Evolutionary conservation across 2,113 vertebrate genomes (phyloP).

Genomic region (Cryptotis parvus): DNA sequence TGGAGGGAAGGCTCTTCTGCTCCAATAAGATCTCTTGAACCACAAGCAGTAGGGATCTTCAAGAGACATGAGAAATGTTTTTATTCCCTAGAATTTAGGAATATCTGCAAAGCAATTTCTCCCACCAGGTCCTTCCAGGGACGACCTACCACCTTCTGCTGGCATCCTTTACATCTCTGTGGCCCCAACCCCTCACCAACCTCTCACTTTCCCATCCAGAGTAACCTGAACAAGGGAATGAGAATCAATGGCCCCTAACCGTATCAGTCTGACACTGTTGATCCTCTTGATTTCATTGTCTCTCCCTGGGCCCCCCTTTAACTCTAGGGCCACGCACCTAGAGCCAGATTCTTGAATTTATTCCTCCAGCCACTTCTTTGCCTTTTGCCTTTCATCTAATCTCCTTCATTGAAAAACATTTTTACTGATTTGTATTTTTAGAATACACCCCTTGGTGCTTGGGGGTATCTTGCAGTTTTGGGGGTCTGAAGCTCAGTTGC

Average conservation of each 20-base stretch:
- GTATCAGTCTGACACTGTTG: too few relatives aligned
- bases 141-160: too few relatives aligned
- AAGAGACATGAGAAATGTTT: neutral
- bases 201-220: neutral
- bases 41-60: neutral
- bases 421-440: too few relatives aligned
- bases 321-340: too few relatives aligned
- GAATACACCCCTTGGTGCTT: too few relatives aligned
- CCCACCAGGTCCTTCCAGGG: neutral
- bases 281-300: neutral
- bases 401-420: too few relatives aligned
- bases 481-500: too few relatives aligned
- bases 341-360: too few relatives aligned
- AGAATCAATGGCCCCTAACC: neutral
- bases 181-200: neutral
- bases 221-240: neutral
- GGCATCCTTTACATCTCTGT: neutral
- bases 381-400: neutral
- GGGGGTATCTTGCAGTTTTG: too few relatives aligned
- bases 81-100: neutral
- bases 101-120: neutral
- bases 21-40: too few relatives aligned
- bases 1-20: neutral
- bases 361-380: neutral
- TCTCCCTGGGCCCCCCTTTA: fast-evolving